A percentile compares a stretch with the other conserved stretches of the same genome.
These are phyloP conservation scores for Notothenia rossii DNA, from an alignment of 2,113 vertebrate species.

Conservation along the genomic window DNA sequence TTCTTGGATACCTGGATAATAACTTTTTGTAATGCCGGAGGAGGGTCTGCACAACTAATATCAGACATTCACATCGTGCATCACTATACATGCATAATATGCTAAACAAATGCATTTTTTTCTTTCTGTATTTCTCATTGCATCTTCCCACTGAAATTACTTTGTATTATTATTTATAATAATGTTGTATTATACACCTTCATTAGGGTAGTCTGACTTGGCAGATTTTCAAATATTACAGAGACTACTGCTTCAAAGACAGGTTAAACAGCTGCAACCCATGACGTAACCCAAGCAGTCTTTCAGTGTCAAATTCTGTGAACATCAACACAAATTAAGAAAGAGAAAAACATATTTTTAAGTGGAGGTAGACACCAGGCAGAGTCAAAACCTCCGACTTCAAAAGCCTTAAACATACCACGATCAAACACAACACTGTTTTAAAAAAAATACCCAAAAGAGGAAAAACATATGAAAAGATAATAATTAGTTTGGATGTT, in stretches of 20 bases:
- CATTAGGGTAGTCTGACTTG: no score
- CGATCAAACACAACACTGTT: not conserved
- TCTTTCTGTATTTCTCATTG: not conserved
- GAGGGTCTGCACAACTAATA: slow-evolving; percentile 21
- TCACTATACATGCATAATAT: slow-evolving; percentile 1
- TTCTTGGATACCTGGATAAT: slow-evolving; percentile 32
- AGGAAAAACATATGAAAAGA: not conserved
- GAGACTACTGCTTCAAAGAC: no score
- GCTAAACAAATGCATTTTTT: not conserved
- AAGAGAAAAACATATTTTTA: not conserved
- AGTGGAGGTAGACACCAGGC: no score
- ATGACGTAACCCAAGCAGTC: not conserved
- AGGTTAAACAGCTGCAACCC: no score
- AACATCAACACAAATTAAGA: not conserved
- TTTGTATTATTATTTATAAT: no score
- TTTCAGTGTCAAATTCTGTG: not conserved
- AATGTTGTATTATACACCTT: no score
- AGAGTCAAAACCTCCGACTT: no score
- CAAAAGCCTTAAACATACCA: not conserved
- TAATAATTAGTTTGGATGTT: not conserved
- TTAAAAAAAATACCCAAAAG: not conserved
- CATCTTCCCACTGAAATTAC: not conserved
- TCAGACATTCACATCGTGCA: slow-evolving; percentile 19
- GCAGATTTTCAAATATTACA: no score
- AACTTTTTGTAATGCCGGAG: slow-evolving; percentile 36